Evolutionary conservation across 2,113 vertebrate species (phyloP).

Genomic region (Anser brachyrhynchus): DNA sequence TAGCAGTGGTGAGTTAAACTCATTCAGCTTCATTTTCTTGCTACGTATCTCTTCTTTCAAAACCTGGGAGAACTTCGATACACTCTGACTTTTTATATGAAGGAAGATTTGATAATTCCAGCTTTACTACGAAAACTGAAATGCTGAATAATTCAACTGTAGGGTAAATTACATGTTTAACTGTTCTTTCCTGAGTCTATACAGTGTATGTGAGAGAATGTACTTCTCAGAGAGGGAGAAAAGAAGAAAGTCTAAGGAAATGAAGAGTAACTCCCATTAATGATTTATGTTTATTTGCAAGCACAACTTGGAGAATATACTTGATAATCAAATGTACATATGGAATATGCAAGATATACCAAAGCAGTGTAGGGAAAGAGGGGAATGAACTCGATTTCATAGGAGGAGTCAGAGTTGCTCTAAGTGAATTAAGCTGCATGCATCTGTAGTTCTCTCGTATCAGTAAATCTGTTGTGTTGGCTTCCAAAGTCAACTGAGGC

Average conservation of each 20-base stretch:
- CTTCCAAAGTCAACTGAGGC: neutral
- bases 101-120: neutral
- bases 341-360: neutral
- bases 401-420: neutral
- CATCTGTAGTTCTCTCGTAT: neutral
- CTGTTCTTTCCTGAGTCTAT: neutral
- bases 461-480: neutral
- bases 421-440: neutral
- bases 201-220: neutral
- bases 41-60: neutral
- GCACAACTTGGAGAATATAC: neutral
- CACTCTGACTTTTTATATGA: neutral
- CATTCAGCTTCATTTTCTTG: neutral
- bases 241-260: neutral
- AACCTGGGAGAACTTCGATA: neutral
- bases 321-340: neutral
- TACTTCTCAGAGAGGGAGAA: neutral
- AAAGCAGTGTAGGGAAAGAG: neutral
- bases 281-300: neutral
- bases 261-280: fast-evolving
- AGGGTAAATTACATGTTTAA: neutral
- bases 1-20: neutral
- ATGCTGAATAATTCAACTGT: neutral
- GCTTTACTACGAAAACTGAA: neutral
- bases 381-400: neutral